Evolutionary conservation across 2,888 invertebrate species (phyloP), one percentile per base, ranked within the genome.

Genomic region (Opisthograptis luteolata): DNA sequence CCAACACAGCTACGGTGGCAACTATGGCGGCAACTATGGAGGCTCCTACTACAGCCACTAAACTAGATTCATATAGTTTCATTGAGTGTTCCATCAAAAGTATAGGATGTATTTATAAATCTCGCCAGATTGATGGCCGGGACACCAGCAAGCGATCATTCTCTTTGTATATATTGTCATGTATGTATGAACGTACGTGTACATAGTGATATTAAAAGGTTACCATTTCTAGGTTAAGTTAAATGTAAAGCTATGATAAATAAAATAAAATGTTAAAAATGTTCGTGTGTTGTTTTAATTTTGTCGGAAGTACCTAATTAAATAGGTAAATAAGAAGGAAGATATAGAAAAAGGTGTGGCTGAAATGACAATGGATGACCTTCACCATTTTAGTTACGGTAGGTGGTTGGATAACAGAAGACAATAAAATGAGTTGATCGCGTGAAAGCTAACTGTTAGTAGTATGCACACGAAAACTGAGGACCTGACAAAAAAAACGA

Each of bases 181-280:
- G 81, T 79, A 81, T 85, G 84, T 80, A 76, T 78, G 84, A 68
- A 74, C 81, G 84, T 84, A 82, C 80, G 76, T 79, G 83, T 84
- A 82, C 80, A 74, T 81, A 85, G 88, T 89, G 88, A 89, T 88
- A 81, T 59, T 77, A 82, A 84, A 79, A 82, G 71, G 88, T 87
- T 89, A 88, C 88, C 89, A 87, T 57, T 80, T 81, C 73, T 83
- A 83, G 84, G 73, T 76, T 87, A 87, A 86, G 87, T 76, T 64
- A 80, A 84, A 76, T 83, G 81, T 87, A 86, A 85, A 79, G 42
- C 44, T 55, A 58, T 40, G 58, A 51, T 56, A 82, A 81, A 81
- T 71, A 80, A 79, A 82, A 77, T 72, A 74, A 79, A 76, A 72
- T 72, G 71, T 61, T 66, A 69, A 68, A 65, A 68, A 65, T 64